Conservation (phyloP, 2,797 vertebrate genomes). For the Agapornis canus region DNA sequence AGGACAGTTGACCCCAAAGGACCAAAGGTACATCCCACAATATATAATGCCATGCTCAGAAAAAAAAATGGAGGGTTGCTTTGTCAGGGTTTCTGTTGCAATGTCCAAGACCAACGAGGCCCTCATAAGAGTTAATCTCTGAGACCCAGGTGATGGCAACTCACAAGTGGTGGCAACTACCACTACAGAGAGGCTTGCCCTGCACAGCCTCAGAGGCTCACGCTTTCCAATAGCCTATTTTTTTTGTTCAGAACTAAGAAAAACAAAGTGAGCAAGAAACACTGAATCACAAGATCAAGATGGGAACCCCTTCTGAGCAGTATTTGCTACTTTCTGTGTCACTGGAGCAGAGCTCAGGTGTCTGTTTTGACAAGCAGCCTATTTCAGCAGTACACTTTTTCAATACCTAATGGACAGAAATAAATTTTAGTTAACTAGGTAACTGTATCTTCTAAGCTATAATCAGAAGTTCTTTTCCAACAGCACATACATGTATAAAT, state of each 20-base stretch:
- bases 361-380: neutral
- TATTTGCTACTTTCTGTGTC: neutral
- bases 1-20: neutral
- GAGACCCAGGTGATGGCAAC: neutral
- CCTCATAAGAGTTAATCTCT: neutral
- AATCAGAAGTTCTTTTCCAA: neutral
- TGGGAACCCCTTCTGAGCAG: neutral
- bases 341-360: neutral
- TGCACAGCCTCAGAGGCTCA: neutral
- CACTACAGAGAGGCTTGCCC: accelerated
- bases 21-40: neutral
- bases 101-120: neutral
- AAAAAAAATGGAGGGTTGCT: neutral
- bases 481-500: neutral
- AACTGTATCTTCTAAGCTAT: neutral
- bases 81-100: neutral
- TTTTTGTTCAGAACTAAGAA: neutral
- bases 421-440: neutral
- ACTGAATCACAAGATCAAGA: neutral
- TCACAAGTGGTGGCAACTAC: neutral
- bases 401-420: neutral
- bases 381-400: neutral
- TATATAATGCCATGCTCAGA: neutral
- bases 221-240: neutral
- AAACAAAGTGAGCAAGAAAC: neutral